phyloP scores from a whole-genome alignment of 2,113 vertebrate species.

The Elanoides forficatus region DNA sequence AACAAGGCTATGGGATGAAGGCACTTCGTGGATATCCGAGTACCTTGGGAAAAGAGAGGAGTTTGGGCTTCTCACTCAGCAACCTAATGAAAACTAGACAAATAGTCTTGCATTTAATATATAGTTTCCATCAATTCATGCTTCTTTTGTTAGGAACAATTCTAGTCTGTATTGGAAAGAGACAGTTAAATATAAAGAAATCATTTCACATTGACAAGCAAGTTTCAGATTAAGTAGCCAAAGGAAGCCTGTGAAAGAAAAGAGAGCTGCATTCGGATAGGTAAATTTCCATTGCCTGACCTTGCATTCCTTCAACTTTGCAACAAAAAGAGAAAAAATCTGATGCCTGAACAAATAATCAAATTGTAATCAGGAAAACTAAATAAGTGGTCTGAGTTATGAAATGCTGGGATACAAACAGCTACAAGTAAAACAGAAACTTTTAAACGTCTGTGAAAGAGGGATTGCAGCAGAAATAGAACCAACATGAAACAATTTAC shows the following conservation, averaged over 20 bases:
- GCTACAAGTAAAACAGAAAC: constrained; percentile 24
- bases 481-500: constrained; percentile 19
- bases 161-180: constrained; percentile 72
- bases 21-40: constrained; percentile 75
- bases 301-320: constrained; percentile 23
- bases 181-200: constrained; percentile 74
- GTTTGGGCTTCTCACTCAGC: constrained; percentile 80
- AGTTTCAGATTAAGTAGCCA: constrained; percentile 48
- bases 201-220: constrained; percentile 67
- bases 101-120: constrained; percentile 80
- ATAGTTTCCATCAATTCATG: constrained; percentile 77
- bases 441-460: not conserved
- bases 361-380: constrained; percentile 24
- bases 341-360: constrained; percentile 36
- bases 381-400: not conserved
- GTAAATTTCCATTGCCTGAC: constrained; percentile 41
- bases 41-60: constrained; percentile 82
- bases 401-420: not conserved
- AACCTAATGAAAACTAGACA: constrained; percentile 80
- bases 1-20: constrained; percentile 61
- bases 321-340: not conserved
- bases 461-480: not conserved
- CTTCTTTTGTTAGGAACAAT: constrained; percentile 80
- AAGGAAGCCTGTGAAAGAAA: constrained; percentile 57
- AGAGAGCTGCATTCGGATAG: not conserved